phyloP scores from a whole-genome alignment of 2,888 invertebrate genomes.

The Sepioteuthis lessoniana region DNA sequence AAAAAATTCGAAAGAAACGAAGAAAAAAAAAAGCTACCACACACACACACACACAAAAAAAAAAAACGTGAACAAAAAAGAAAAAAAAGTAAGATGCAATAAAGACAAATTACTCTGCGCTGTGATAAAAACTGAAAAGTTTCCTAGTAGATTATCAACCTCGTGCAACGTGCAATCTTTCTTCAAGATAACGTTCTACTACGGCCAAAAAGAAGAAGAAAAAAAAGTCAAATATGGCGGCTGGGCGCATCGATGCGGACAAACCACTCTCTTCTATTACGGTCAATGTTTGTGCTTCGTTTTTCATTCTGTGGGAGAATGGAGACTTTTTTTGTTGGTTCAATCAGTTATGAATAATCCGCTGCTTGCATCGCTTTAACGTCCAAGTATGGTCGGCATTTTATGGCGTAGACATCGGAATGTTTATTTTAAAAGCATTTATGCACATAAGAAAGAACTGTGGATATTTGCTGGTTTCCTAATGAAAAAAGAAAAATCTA shows the following conservation, averaged over 20 bases:
- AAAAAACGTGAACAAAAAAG: neutral
- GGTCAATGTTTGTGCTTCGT: neutral
- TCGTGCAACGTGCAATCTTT: constrained; percentile 17
- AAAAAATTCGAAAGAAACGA: too few species aligned
- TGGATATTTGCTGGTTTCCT: too few species aligned
- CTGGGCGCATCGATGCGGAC: neutral
- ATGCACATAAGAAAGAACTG: neutral
- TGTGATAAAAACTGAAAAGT: neutral
- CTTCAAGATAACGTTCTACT: neutral
- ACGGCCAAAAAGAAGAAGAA: neutral
- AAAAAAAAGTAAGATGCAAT: neutral
- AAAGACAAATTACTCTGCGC: neutral
- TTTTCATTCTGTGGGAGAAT: neutral
- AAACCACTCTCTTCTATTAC: neutral
- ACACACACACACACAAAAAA: neutral
- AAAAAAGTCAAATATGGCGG: neutral
- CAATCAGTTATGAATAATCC: neutral
- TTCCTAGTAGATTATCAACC: neutral
- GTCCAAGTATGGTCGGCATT: neutral
- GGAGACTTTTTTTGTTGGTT: neutral
- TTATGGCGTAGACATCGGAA: neutral
- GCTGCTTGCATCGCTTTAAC: neutral
- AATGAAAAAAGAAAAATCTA: too few species aligned
- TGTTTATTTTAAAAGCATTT: neutral
- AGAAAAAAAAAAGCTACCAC: too few species aligned